These are phyloP conservation scores for Scaptodrosophila lebanonensis DNA, from an alignment of 1,140 invertebrate genomes.

Conservation along the genomic window DNA sequence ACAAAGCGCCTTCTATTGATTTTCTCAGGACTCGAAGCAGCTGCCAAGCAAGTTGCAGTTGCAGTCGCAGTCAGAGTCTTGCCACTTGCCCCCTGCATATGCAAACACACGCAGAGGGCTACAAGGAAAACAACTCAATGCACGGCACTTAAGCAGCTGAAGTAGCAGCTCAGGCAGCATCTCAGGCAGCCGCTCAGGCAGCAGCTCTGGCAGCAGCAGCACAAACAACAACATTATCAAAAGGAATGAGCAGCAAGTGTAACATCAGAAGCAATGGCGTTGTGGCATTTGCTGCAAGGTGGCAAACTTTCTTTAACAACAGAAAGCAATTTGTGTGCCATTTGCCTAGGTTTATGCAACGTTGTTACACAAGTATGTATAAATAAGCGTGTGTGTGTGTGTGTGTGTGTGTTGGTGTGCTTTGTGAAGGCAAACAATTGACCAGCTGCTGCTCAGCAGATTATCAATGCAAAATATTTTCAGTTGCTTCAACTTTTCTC, in stretches of 20 bases:
- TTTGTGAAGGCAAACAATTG: slow-evolving; percentile 24
- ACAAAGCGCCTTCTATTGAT: slow-evolving; percentile 61
- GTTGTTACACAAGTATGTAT: no score
- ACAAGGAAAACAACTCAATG: slow-evolving; percentile 64
- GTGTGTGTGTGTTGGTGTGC: slow-evolving; percentile 7
- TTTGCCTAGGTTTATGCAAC: no score
- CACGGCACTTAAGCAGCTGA: slow-evolving; percentile 66
- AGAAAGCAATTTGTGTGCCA: slow-evolving; percentile 60
- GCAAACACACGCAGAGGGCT: no score
- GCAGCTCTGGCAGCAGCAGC: slow-evolving; percentile 12
- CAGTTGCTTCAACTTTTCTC: no score
- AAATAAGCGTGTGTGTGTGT: neutral
- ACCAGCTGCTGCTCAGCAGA: neutral
- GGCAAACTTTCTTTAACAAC: slow-evolving; percentile 39
- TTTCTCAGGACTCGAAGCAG: no score
- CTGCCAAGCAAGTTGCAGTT: no score
- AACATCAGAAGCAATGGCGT: no score
- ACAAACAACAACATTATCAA: slow-evolving; percentile 13
- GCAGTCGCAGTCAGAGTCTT: no score
- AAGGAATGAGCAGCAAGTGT: no score
- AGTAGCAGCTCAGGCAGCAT: slow-evolving; percentile 18
- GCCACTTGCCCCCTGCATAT: no score
- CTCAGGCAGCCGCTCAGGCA: slow-evolving; percentile 25
- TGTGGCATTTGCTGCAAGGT: slow-evolving; percentile 56
- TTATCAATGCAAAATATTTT: no score